Percentiles rank a stretch among this genome's conserved stretches.
These are phyloP conservation scores for Apamea anceps DNA, from an alignment of 2,888 invertebrate species.

Conservation along the genomic window DNA sequence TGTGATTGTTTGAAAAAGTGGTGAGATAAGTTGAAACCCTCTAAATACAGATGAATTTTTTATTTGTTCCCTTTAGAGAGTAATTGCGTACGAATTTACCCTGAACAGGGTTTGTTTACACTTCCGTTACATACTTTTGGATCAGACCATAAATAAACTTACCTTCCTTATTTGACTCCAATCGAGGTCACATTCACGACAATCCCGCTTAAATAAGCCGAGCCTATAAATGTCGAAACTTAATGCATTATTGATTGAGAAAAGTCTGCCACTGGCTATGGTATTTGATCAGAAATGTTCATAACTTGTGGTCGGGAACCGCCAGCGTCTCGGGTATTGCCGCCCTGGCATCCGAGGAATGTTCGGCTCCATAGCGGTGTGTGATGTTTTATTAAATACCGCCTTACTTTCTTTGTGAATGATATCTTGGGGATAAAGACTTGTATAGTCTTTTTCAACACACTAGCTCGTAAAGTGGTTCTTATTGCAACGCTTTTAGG, in stretches of 20 bases:
- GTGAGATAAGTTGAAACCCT: not conserved
- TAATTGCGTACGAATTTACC: not conserved
- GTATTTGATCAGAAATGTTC: slow-evolving; percentile 60
- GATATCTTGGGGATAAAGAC: not conserved
- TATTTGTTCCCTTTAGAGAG: not conserved
- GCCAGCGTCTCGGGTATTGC: slow-evolving; percentile 40
- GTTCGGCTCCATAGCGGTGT: slow-evolving; percentile 41
- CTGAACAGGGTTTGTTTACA: not conserved
- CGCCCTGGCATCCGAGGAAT: slow-evolving; percentile 44
- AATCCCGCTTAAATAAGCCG: not conserved
- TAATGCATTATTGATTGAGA: slow-evolving; percentile 61
- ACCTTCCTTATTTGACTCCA: not conserved
- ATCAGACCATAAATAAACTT: not conserved
- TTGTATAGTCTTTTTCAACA: not conserved
- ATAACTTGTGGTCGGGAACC: slow-evolving; percentile 41
- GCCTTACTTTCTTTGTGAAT: slow-evolving; percentile 20
- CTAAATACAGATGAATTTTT: not conserved
- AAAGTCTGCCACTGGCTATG: slow-evolving; percentile 38
- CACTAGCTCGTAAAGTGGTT: not conserved
- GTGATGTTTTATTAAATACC: slow-evolving; percentile 53
- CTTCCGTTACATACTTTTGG: not conserved
- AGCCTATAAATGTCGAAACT: slow-evolving; percentile 25
- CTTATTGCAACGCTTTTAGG: too few relatives aligned
- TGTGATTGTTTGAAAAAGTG: not conserved
- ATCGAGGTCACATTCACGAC: slow-evolving; percentile 11